Base-by-base conservation (phyloP, 2,113 vertebrate genomes). In the Callopanchax toddi region DNA sequence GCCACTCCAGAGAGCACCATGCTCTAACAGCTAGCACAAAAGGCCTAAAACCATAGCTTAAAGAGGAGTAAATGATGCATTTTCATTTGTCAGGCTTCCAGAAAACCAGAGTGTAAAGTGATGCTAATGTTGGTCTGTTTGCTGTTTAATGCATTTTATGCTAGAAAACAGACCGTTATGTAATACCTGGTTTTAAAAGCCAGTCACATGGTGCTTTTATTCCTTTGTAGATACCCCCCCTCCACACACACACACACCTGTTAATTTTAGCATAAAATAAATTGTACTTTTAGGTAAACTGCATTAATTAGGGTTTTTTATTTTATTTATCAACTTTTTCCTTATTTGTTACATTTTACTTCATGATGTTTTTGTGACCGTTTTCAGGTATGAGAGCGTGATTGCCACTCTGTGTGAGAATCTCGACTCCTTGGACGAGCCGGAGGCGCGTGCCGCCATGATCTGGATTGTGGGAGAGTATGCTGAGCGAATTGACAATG, bases 401-500 rank as follows among this genome's bases (percentile, higher is more conserved):
- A 99, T 99, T 0, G 96, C 96, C 71, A 99, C 97, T 0, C 89
- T 98, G 17, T 99, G 96, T 0, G 97, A 99, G 92, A 98, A 98
- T 82, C 92, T 99, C 20, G 97, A 98, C 79, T 99, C 96, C 21
- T 83, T 99, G 78, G 97, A 99, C 0, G 96, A 99, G 83, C 97
- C 97, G 0, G 97, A 98, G 89, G 97, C 97, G 0, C 89, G 97
- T 1, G 97, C 97, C 0, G 97, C 97, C 81, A 98, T 99, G 96
- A 98, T 98, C 84, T 98, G 97, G 96, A 98, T 98, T 1, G 97
- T 98, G 54, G 97, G 97, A 20, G 97, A 99, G 34, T 98, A 98
- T 0, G 97, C 96, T 0, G 97, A 98, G 87, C 92, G 97, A 39
- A 98, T 99, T 0, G 96, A 98, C 89, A 98, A 98, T 0, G 97